Evolutionary conservation across 2,113 vertebrate species (phyloP).

Genomic region (Embiotoca jacksoni): DNA sequence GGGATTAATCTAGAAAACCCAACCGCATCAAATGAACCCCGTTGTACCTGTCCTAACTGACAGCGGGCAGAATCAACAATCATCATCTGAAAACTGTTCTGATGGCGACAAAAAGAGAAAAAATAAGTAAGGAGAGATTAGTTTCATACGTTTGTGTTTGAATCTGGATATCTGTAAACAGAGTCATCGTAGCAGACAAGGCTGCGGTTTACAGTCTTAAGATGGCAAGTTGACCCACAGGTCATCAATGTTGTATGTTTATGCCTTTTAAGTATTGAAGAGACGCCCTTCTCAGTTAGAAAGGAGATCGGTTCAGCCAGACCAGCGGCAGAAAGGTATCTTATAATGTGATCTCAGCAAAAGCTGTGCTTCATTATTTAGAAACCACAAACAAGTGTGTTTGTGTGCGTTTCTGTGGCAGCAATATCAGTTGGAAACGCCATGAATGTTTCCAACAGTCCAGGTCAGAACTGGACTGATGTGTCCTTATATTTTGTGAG

Average conservation of each 20-base stretch:
- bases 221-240: slow-evolving; percentile 35
- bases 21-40: slow-evolving; percentile 19
- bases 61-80: slow-evolving; percentile 1
- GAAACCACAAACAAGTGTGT: slow-evolving; percentile 36
- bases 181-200: slow-evolving; percentile 10
- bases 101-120: neutral
- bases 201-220: neutral
- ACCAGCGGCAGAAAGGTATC: slow-evolving; percentile 28
- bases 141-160: neutral
- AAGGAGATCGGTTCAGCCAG: slow-evolving; percentile 63
- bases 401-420: neutral
- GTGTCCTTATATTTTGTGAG: slow-evolving; percentile 18
- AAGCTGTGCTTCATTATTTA: slow-evolving; percentile 67
- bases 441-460: slow-evolving; percentile 13
- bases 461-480: slow-evolving; percentile 21
- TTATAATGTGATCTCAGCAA: slow-evolving; percentile 61
- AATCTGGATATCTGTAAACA: neutral
- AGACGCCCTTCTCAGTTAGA: slow-evolving; percentile 39
- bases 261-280: slow-evolving; percentile 67
- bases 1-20: slow-evolving; percentile 47
- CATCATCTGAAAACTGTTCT: neutral
- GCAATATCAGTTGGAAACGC: neutral
- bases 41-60: slow-evolving; percentile 17
- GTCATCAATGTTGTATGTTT: slow-evolving; percentile 76
- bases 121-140: neutral